Percentiles rank a stretch among this genome's conserved stretches.
phyloP scores from a whole-genome alignment of 2,113 vertebrate genomes.

The Eulemur rufifrons region DNA sequence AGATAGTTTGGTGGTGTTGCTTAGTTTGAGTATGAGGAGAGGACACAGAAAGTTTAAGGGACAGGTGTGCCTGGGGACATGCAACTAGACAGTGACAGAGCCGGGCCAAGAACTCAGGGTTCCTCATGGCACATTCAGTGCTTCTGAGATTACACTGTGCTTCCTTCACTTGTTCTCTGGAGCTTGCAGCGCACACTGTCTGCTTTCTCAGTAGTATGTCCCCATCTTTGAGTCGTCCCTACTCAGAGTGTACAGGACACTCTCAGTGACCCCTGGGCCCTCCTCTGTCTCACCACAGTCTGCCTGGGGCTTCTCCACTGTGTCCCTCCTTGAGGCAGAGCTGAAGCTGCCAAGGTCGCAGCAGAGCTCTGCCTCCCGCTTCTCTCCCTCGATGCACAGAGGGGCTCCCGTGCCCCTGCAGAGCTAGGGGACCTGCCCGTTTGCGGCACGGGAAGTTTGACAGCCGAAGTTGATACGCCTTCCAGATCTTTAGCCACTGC shows the following conservation, averaged over 20 bases:
- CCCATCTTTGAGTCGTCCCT: neutral
- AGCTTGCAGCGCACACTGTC: neutral
- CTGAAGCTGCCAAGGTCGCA: neutral
- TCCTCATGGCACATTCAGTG: neutral
- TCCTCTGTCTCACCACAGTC: neutral
- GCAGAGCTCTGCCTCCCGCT: neutral
- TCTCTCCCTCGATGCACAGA: neutral
- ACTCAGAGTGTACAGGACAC: neutral
- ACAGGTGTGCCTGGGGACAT: neutral
- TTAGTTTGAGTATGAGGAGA: neutral
- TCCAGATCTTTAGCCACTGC: neutral
- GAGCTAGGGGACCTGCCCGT: neutral
- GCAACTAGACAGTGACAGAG: neutral
- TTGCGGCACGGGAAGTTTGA: neutral
- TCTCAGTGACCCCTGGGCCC: rapidly evolving
- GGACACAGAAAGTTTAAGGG: neutral
- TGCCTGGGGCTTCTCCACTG: neutral
- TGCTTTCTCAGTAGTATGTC: too few species aligned
- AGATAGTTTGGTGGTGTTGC: neutral
- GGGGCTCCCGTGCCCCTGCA: too few species aligned
- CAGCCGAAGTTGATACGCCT: neutral
- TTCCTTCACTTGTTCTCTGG: neutral
- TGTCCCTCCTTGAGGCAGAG: neutral
- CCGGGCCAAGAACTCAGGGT: neutral
- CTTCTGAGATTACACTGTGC: neutral